Percentiles rank a stretch among this genome's conserved stretches.
Conservation (phyloP, 2,797 vertebrate genomes). For the Hippoglossus hippoglossus region DNA sequence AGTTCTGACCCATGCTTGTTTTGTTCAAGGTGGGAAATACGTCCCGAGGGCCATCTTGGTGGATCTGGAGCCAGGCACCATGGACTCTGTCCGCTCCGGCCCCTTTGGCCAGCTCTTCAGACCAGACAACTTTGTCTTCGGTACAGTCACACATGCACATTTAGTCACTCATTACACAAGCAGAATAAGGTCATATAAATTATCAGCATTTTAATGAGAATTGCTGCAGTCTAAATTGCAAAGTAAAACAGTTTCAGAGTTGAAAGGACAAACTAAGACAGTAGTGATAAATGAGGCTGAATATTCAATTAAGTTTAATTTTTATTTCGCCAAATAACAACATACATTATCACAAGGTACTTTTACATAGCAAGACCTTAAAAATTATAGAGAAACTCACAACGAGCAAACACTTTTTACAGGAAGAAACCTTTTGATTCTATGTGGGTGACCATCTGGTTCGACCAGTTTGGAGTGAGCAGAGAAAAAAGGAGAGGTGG, state of each 20-base stretch:
- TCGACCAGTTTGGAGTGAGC: no score
- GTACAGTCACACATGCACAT: constrained; percentile 77
- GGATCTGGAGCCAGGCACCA: constrained; percentile 95
- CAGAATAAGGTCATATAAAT: no score
- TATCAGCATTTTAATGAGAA: neutral
- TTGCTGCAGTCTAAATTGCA: neutral
- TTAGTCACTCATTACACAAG: neutral
- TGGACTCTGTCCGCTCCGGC: constrained; percentile 95
- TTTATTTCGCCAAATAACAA: no score
- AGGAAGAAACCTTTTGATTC: no score
- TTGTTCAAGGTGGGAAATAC: constrained; percentile 90
- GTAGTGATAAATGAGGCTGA: no score
- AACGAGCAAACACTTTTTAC: no score
- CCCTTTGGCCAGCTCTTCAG: constrained; percentile 95
- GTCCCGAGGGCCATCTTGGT: constrained; percentile 95
- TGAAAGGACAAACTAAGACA: neutral
- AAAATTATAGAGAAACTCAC: no score
- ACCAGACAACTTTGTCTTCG: constrained; percentile 97
- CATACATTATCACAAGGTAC: no score
- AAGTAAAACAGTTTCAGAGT: neutral
- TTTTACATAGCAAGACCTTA: no score
- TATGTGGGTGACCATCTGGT: no score
- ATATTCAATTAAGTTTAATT: no score
- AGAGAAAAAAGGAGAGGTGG: no score
- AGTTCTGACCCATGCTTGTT: constrained; percentile 2